Evolutionary conservation across 2,113 vertebrate genomes (phyloP), one percentile per base, ranked within the genome.

Genomic region (Salvelinus fontinalis): DNA sequence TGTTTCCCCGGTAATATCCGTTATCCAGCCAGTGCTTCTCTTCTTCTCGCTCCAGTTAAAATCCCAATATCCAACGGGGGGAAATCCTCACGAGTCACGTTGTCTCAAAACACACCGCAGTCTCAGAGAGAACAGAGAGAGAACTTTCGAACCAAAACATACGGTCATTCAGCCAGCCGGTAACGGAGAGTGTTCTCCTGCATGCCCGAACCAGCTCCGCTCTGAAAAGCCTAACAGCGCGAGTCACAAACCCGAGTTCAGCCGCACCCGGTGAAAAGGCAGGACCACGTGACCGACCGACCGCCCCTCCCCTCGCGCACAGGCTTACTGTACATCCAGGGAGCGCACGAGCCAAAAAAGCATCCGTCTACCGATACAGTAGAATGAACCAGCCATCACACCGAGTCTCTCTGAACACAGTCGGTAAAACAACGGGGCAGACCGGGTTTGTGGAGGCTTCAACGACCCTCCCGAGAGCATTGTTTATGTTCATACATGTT

Each of bases 181-280:
- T 18, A 70, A 34, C 75, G 79, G 86, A 73, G 7, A 1, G 34
- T 39, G 31, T 34, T 39, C 34, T 83, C 73, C 69, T n/a, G 84
- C 67, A 87, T 84, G 83, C 83, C 22, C 71, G 73, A 75, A 75
- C 5, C 75, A 83, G 70, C 87, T 84, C 13, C 83, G 80, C 86
- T 81, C 84, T 86, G 85, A 67, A 82, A 59, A 59, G 80, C 80
- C 84, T 85, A 84, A 67, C 82, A 59, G 82, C 81, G 87, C 74
- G 86, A 90, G 88, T 87, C 88, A 79, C 76, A 51, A 51, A 13
- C 49, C 69, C 80, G 88, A 90, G 88, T 91, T 91, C 74, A 85
- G 86, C 86, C 89, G 87, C 86, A 85, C 90, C 82, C 81, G 81
- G 81, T 87, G 80, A 80, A 82, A 51, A 51, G 51, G 20, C 11